Evolutionary conservation across 2,797 vertebrate genomes (phyloP).

Genomic region (Sphaeramia orbicularis): DNA sequence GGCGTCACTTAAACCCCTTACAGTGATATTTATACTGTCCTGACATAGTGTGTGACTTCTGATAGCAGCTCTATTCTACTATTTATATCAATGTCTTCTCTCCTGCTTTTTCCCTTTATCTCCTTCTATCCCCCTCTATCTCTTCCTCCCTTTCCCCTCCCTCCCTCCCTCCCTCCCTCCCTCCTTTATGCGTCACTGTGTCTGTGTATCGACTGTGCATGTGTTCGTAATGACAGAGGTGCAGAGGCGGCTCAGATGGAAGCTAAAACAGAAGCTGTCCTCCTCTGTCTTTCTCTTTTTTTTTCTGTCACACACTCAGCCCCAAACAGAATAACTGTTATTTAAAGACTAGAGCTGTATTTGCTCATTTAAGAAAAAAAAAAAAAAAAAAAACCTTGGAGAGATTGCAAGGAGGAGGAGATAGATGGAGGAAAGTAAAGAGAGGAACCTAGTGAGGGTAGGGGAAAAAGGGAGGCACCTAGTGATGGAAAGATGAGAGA

Average conservation of each 20-base stretch:
- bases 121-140: conserved; percentile 34
- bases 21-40: conserved; percentile 69
- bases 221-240: conserved; percentile 66
- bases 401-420: conserved; percentile 61
- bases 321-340: conserved; percentile 83
- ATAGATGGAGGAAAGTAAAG: conserved; percentile 44
- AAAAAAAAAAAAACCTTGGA: conserved; percentile 10
- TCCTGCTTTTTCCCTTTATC: conserved; percentile 35
- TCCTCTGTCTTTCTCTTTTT: conserved; percentile 32
- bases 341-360: conserved; percentile 85
- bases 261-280: conserved; percentile 72
- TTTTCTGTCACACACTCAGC: conserved; percentile 42
- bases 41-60: conserved; percentile 41
- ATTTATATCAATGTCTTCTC: conserved; percentile 58
- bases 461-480: conserved; percentile 54
- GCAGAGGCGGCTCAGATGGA: conserved; percentile 71
- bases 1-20: conserved; percentile 67
- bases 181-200: conserved; percentile 67
- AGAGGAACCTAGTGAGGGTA: conserved; percentile 22
- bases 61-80: conserved; percentile 50
- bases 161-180: conserved; percentile 17
- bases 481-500: conserved; percentile 63
- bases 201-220: conserved; percentile 60
- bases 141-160: conserved; percentile 16
- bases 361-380: conserved; percentile 78